These are phyloP conservation scores for Typhlichthys eigenmanni DNA, from an alignment of 2,797 vertebrate species.

Conservation along the genomic window DNA sequence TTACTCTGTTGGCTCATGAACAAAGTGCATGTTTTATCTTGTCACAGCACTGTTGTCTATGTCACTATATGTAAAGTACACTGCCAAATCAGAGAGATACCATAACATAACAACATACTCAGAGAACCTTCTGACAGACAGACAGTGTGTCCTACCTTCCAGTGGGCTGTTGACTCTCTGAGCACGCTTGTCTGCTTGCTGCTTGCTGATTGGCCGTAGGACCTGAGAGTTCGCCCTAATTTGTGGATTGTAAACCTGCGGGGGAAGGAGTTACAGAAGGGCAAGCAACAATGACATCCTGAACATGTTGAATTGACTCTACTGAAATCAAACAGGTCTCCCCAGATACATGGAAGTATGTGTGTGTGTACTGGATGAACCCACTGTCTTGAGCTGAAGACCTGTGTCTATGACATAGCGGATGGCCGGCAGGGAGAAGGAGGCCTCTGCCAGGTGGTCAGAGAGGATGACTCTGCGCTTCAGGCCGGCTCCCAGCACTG, in stretches of 20 bases:
- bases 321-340: not conserved
- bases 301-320: not conserved
- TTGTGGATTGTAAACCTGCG: constrained; percentile 89
- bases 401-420: constrained; percentile 89
- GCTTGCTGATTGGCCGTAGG: constrained; percentile 85
- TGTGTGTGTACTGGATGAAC: not conserved
- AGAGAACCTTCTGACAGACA: too few relatives aligned
- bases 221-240: constrained; percentile 91
- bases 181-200: constrained; percentile 85
- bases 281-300: not conserved
- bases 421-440: constrained; percentile 83
- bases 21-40: too few relatives aligned
- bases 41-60: too few relatives aligned
- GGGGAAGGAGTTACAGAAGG: not conserved
- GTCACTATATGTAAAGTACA: too few relatives aligned
- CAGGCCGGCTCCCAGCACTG: constrained; percentile 19
- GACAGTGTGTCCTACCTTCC: constrained; percentile 73
- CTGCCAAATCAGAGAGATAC: too few relatives aligned
- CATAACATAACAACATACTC: too few relatives aligned
- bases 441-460: constrained; percentile 84
- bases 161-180: constrained; percentile 79
- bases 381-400: constrained; percentile 87
- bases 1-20: too few relatives aligned
- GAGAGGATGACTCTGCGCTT: constrained; percentile 81
- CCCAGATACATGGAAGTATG: too few relatives aligned